A percentile compares a stretch with the other conserved stretches of the same genome.
Conservation (phyloP, 2,113 vertebrate species). For the Tragelaphus scriptus region DNA sequence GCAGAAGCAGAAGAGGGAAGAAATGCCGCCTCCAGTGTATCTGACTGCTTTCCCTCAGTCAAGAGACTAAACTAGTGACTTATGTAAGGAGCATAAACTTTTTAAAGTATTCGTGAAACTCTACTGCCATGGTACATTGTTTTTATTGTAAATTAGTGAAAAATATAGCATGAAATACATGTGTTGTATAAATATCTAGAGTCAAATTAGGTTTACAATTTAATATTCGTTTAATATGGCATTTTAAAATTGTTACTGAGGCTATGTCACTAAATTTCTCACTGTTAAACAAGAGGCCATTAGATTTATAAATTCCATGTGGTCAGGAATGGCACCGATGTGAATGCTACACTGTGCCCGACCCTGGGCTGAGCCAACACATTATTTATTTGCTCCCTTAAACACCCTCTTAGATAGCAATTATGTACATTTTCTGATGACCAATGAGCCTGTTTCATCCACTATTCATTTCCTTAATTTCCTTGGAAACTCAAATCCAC, state of each 20-base stretch:
- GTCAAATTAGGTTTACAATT: background rate
- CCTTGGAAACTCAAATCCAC: background rate
- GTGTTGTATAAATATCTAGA: background rate
- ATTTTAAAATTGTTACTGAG: background rate
- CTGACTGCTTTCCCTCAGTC: background rate
- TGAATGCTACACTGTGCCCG: too few species aligned
- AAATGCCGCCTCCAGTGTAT: background rate
- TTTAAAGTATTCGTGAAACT: background rate
- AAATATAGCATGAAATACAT: background rate
- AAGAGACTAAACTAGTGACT: background rate
- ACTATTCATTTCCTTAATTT: background rate
- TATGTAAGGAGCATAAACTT: background rate
- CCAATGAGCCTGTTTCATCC: background rate
- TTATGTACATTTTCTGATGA: background rate
- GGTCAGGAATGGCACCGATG: background rate
- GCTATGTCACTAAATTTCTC: background rate
- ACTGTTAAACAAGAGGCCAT: background rate
- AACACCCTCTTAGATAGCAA: background rate
- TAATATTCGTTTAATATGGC: background rate
- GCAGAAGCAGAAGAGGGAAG: background rate
- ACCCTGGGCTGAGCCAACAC: background rate
- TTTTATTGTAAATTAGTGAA: background rate
- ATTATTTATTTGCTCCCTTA: background rate
- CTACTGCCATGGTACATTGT: background rate
- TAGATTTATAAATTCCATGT: background rate